Evolutionary conservation across 2,113 vertebrate genomes (phyloP).

Genomic region (Amia ocellicauda): DNA sequence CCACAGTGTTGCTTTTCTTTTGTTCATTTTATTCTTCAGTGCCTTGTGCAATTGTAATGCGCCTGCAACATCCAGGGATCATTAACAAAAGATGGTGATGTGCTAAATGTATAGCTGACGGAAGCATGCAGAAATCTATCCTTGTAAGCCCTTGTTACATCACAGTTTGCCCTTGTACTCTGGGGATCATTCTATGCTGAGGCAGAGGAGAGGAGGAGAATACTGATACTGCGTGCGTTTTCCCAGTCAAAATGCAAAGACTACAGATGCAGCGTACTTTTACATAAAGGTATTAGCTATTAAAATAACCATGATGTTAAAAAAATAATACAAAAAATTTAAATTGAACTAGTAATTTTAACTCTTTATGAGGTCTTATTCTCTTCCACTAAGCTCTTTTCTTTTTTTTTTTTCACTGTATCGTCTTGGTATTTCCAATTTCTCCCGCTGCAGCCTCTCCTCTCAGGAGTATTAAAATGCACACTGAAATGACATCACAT

Average conservation of each 20-base stretch:
- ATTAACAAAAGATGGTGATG: conserved; percentile 1
- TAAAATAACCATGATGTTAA: too few relatives aligned
- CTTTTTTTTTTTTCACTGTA: too few relatives aligned
- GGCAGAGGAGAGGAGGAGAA: too few relatives aligned
- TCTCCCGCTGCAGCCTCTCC: too few relatives aligned
- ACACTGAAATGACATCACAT: too few relatives aligned
- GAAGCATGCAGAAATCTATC: neutral
- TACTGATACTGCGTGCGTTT: neutral
- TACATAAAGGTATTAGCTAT: too few relatives aligned
- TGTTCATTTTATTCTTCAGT: conserved; percentile 9
- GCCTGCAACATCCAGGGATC: conserved; percentile 1
- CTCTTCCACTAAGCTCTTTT: too few relatives aligned
- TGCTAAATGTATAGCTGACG: neutral
- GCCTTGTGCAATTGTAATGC: conserved; percentile 3
- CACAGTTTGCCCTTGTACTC: neutral
- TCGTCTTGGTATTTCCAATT: too few relatives aligned
- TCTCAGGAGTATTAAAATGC: too few relatives aligned
- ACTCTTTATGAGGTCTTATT: too few relatives aligned
- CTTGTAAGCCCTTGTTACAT: neutral
- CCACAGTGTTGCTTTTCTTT: neutral
- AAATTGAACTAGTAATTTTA: too few relatives aligned
- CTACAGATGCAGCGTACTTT: neutral
- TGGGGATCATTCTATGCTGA: neutral
- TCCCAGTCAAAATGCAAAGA: neutral
- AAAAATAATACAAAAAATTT: too few relatives aligned